A percentile compares a stretch with the other conserved stretches of the same genome.
Conservation (phyloP, 2,888 invertebrate genomes). For the Drosophila robusta region DNA sequence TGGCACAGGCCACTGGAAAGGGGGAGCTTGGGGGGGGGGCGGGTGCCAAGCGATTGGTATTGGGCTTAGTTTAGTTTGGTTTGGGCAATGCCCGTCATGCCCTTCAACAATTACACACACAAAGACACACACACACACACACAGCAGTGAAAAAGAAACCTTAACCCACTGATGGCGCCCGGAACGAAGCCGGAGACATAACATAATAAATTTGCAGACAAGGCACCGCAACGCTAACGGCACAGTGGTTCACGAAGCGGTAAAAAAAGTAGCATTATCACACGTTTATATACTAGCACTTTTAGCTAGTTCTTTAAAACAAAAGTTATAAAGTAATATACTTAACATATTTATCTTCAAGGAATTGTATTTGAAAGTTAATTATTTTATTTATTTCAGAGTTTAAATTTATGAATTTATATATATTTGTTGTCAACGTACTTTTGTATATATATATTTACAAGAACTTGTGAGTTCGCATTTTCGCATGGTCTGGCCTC, state of each 20-base stretch:
- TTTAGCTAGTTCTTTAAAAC: too few relatives aligned
- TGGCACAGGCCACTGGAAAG: not conserved
- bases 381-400: too few relatives aligned
- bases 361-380: too few relatives aligned
- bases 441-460: not conserved
- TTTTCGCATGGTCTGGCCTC: constrained; percentile 13
- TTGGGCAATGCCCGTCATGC: constrained; percentile 48
- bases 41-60: constrained; percentile 35
- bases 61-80: constrained; percentile 36
- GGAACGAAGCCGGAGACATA: constrained; percentile 71
- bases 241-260: constrained; percentile 25
- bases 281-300: too few relatives aligned
- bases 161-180: constrained; percentile 76
- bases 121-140: constrained; percentile 11
- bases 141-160: constrained; percentile 42
- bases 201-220: constrained; percentile 73
- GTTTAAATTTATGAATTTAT: too few relatives aligned
- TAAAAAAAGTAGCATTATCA: not conserved
- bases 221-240: constrained; percentile 21
- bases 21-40: not conserved
- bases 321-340: too few relatives aligned
- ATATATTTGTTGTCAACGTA: not conserved
- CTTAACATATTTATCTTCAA: too few relatives aligned
- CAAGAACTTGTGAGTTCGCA: not conserved
- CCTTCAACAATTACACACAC: constrained; percentile 58